phyloP scores from a whole-genome alignment of 2,888 invertebrate species.

The Portevinia maculata region DNA sequence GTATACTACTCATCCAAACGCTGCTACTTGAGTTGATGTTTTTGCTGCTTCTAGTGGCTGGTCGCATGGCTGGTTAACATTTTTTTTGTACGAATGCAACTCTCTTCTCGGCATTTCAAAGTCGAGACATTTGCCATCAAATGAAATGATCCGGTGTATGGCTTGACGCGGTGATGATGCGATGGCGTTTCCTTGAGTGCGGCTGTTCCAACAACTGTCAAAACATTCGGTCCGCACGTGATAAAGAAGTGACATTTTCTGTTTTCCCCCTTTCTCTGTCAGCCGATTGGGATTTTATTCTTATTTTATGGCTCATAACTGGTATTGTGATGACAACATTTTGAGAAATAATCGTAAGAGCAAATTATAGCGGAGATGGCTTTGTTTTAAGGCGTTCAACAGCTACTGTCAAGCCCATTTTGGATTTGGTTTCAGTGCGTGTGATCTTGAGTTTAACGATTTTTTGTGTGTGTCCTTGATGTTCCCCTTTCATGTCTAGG shows the following conservation, averaged over 20 bases:
- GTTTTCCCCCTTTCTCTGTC: conserved; percentile 38
- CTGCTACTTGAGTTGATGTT: conserved; percentile 13
- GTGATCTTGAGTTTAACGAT: conserved; percentile 43
- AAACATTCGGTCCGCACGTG: conserved; percentile 2
- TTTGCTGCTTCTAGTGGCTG: conserved; percentile 21
- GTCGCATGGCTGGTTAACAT: conserved; percentile 41
- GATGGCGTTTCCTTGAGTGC: conserved; percentile 72
- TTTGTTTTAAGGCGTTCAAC: conserved; percentile 60
- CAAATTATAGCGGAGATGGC: conserved; percentile 61
- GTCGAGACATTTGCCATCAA: conserved; percentile 51
- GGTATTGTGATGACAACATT: conserved; percentile 70
- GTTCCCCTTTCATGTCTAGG: conserved; percentile 49
- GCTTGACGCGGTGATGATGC: conserved; percentile 27
- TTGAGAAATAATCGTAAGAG: conserved; percentile 71
- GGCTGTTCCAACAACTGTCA: conserved; percentile 47
- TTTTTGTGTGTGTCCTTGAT: conserved; percentile 1
- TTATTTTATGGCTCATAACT: conserved; percentile 70
- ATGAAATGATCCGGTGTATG: conserved; percentile 41
- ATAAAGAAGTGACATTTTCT: conserved; percentile 37
- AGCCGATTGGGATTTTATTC: conserved; percentile 63
- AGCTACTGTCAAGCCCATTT: conserved; percentile 10
- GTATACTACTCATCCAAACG: conserved; percentile 38
- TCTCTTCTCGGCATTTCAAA: conserved; percentile 20
- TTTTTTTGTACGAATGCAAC: conserved; percentile 51
- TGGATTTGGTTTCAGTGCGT: conserved; percentile 6